Evolutionary conservation across 35 echinoderm and acorn worm species (phyloP), one percentile per base, ranked within the genome.

Genomic region (Heliocidaris tuberculata): DNA sequence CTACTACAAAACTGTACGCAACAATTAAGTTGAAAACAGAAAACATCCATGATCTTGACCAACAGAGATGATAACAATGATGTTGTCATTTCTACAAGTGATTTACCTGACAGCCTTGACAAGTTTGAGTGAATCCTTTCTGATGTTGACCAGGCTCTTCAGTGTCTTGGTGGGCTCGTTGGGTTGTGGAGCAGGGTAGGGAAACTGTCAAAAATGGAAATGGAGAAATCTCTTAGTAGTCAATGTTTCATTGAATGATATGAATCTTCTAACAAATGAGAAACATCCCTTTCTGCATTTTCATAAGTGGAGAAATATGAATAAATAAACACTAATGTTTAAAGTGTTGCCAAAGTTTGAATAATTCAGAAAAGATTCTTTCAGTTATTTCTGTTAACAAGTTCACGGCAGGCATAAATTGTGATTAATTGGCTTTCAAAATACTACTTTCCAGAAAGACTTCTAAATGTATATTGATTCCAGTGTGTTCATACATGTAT

Each of bases 101-200:
- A 86, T 32, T 29, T 48, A 99, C 98, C 98, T 97, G 59, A 96
- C 88, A 48, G 93, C 95, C 93, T 97, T 97, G 89, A 97, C 96
- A 9, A 99, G 92, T 42, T 95, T 97, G 13, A 99, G 89, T 50
- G 98, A 96, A 96, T 99, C 98, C 94, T 99, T 99, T 27, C 98
- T 93, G 59, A 99, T 97, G 94, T 99, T 99, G 13, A 99, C 97
- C 2, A 99, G 65, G 88, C 98, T 99, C 50, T 99, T 99, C 60
- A 99, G 86, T 27, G 97, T 99, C 92, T 99, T 97, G 15, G 97
- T 99, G 52, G 98, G 98, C 65, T 99, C 98, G 65, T 96, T 99
- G 13, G 95, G 88, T 87, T 99, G 97, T 13, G 94, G 97, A 17
- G 97, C 90, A 95, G 98, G 95, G 93, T 99, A 99, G 27, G 97